Percentiles rank a stretch among this genome's conserved stretches.
phyloP scores from a whole-genome alignment of 1,140 invertebrate species.

The Akabosia matsudoensis region DNA sequence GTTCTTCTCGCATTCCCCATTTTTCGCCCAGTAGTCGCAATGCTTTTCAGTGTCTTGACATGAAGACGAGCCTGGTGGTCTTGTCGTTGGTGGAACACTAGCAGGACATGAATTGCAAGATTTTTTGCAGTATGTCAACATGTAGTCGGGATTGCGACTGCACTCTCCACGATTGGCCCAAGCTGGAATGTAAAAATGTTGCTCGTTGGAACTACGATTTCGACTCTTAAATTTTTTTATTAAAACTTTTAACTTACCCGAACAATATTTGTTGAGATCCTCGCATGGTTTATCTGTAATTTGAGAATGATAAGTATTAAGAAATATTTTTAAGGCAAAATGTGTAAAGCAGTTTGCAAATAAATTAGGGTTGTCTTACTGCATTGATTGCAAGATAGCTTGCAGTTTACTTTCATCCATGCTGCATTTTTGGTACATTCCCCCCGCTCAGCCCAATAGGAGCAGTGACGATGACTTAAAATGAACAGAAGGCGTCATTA shows the following conservation, averaged over 20 bases:
- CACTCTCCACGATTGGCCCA: conserved; percentile 49
- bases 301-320: no score
- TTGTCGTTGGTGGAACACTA: background rate
- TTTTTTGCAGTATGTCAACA: conserved; percentile 50
- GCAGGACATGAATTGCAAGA: conserved; percentile 51
- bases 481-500: no score
- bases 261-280: conserved; percentile 34
- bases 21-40: conserved; percentile 49
- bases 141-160: conserved; percentile 49
- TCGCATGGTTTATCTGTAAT: conserved; percentile 28
- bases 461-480: conserved; percentile 44
- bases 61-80: background rate
- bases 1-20: conserved; percentile 52
- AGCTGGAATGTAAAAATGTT: no score
- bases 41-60: conserved; percentile 49
- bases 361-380: conserved; percentile 46
- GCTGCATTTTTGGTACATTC: conserved; percentile 46
- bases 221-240: no score
- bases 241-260: no score
- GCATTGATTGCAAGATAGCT: conserved; percentile 52
- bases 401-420: conserved; percentile 50
- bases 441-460: conserved; percentile 41
- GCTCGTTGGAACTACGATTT: no score
- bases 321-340: no score
- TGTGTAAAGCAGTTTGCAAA: no score